A percentile compares a stretch with the other conserved stretches of the same genome.
Conservation (phyloP, 2,888 invertebrate genomes). For the Philereme transversata region DNA sequence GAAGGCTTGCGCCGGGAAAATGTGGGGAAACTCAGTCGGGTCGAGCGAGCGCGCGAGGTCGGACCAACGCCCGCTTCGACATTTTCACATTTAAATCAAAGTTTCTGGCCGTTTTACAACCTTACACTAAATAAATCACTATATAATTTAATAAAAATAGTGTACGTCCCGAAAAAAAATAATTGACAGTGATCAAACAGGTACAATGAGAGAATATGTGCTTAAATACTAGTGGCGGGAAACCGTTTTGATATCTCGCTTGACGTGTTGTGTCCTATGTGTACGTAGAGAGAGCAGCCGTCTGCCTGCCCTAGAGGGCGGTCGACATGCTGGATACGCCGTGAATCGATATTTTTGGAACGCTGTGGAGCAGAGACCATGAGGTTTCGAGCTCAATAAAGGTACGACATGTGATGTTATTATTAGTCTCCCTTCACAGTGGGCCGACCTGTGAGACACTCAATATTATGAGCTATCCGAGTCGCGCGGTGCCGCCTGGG, state of each 20-base stretch:
- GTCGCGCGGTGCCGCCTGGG: constrained; percentile 53
- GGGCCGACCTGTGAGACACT: constrained; percentile 34
- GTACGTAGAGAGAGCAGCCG: constrained; percentile 79
- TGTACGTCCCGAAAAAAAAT: constrained; percentile 42
- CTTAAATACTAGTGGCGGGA: constrained; percentile 82
- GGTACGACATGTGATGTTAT: constrained; percentile 73
- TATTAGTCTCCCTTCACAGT: constrained; percentile 49
- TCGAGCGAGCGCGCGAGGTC: constrained; percentile 68
- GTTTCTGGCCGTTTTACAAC: constrained; percentile 72
- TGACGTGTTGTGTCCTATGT: constrained; percentile 83
- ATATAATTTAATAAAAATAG: constrained; percentile 43
- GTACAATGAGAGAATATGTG: constrained; percentile 59
- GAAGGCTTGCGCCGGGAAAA: constrained; percentile 83
- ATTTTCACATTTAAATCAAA: constrained; percentile 62
- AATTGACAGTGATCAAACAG: constrained; percentile 25
- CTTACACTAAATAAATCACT: constrained; percentile 55
- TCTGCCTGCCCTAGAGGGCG: constrained; percentile 81
- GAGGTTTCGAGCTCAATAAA: constrained; percentile 77
- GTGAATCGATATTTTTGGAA: constrained; percentile 84
- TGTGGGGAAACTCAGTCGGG: constrained; percentile 79
- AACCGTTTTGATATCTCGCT: constrained; percentile 81
- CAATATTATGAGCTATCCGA: constrained; percentile 36
- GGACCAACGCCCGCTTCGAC: constrained; percentile 57
- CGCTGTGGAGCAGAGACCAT: constrained; percentile 77
- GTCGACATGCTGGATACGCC: constrained; percentile 82